Base-by-base conservation (phyloP, 2,888 invertebrate genomes). In the Drosophila subquinaria region DNA sequence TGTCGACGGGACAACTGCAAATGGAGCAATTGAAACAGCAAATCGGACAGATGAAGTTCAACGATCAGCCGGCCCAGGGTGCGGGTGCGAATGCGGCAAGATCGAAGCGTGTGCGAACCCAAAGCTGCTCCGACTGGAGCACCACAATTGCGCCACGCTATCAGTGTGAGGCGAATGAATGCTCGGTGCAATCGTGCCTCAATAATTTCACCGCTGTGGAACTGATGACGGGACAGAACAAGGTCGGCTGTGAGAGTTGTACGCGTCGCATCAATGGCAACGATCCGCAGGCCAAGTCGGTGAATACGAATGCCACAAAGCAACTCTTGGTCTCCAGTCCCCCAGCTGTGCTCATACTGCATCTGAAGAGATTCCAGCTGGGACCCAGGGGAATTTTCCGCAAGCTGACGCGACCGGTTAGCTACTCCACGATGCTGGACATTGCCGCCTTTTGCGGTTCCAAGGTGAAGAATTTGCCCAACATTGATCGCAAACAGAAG, bases 281-380 rank as follows among this genome's bases (percentile, higher is more conserved):
- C 75, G 95, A 94, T 65, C 94, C 95, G 64, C 94, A 95, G 64
- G 95, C 95, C 17, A 96, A 96, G 91, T 95, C 96, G 5, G 95
- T 97, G 0, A 95, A 96, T 91, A 96, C 97, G 0, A 96, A 96
- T 89, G 96, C 97, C 45, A 96, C 96, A 1, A 96, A 97, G 92
- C 96, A 97, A 82, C 95, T 97, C 92, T 94, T 98, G 42, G 96
- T 99, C 35, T 97, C 97, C 75, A 95, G 96, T 90, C 98, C 98
- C 27, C 99, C 99, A 0, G 97, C 98, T 4, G 96, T 99, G 59
- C 94, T 99, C 1, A 99, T 99, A 61, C 93, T 99, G 23, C 99
- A 99, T 91, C 93, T 99, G 75, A 99, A 99, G 93, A 94, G 99
- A 73, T 99, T 99, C 94, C 98, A 98, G 93, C 95, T 98, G 90